Evolutionary conservation across 2,888 invertebrate species (phyloP).

Genomic region (Cryptus viduatorius): DNA sequence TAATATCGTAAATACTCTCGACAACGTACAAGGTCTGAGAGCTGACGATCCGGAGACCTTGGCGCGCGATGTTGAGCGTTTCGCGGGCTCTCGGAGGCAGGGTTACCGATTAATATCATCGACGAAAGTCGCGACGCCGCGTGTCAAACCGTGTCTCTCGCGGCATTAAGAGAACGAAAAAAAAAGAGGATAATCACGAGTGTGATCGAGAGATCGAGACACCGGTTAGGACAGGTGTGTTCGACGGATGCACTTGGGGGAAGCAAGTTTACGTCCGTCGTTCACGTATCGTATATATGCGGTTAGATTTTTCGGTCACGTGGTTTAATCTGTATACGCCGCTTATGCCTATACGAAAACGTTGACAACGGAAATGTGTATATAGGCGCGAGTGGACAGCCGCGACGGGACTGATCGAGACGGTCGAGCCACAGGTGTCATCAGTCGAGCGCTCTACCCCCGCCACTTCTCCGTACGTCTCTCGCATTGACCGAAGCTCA

Average conservation of each 20-base stretch:
- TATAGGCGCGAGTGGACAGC: conserved; percentile 81
- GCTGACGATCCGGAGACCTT: conserved; percentile 65
- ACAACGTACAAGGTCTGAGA: conserved; percentile 62
- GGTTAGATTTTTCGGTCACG: neutral
- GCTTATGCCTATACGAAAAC: conserved; percentile 64
- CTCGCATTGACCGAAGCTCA: conserved; percentile 66
- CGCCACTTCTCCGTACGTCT: conserved; percentile 67
- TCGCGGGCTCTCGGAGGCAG: conserved; percentile 48
- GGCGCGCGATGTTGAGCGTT: conserved; percentile 61
- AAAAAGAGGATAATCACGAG: neutral
- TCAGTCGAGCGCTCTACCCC: conserved; percentile 74
- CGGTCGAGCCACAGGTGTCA: conserved; percentile 83
- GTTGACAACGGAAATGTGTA: conserved; percentile 68
- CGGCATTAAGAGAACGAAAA: conserved; percentile 24
- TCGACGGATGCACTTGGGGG: conserved; percentile 37
- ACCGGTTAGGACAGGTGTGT: conserved; percentile 49
- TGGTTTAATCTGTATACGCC: conserved; percentile 11
- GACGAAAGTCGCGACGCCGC: conserved; percentile 20
- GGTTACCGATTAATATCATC: conserved; percentile 33
- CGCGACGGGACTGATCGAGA: conserved; percentile 83
- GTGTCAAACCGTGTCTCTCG: conserved; percentile 35
- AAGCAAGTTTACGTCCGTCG: conserved; percentile 42
- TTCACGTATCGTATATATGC: conserved; percentile 3
- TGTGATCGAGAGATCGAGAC: conserved; percentile 20
- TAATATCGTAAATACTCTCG: conserved; percentile 53